phyloP scores from a whole-genome alignment of 92 coral and sea anemone genomes.

The Actinostola sp. region DNA sequence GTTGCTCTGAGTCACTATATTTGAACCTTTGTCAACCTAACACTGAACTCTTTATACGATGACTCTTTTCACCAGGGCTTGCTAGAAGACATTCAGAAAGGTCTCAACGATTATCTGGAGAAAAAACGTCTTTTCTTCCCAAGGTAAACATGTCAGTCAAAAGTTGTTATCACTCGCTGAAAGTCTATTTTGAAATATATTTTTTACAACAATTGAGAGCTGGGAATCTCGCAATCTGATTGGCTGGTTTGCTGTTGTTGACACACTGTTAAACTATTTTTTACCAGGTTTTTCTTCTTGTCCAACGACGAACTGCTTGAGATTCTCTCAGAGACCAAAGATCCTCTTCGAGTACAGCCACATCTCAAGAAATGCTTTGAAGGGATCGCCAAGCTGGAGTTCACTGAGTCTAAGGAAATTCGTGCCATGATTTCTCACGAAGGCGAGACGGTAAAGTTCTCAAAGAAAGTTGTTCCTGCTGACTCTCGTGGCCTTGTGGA shows the following conservation, averaged over 20 bases:
- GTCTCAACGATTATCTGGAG: slow-evolving; percentile 92
- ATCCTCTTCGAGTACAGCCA: slow-evolving; percentile 96
- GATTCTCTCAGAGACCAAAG: slow-evolving; percentile 96
- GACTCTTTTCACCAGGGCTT: slow-evolving; percentile 57
- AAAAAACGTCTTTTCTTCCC: slow-evolving; percentile 96
- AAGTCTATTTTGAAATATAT: too few species aligned
- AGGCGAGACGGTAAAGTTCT: slow-evolving; percentile 81
- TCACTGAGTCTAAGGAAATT: slow-evolving; percentile 79
- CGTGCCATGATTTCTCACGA: slow-evolving; percentile 97
- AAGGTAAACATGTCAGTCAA: slow-evolving; percentile 43
- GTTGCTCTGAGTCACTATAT: too few species aligned
- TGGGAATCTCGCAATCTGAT: too few species aligned
- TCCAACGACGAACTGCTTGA: slow-evolving; percentile 96
- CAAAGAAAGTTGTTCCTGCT: slow-evolving; percentile 81
- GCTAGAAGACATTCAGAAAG: slow-evolving; percentile 91
- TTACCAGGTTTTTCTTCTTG: slow-evolving; percentile 86
- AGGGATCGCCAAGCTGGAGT: slow-evolving; percentile 94
- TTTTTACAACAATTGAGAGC: too few species aligned
- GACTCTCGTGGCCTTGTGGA: slow-evolving; percentile 94
- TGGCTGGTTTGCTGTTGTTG: too few species aligned
- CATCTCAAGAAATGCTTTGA: slow-evolving; percentile 99
- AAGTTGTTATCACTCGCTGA: too few species aligned
- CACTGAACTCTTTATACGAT: neutral
- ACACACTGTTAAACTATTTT: too few species aligned
- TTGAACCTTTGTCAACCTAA: too few species aligned